A percentile compares a stretch with the other conserved stretches of the same genome.
These are phyloP conservation scores for Stenoptilia bipunctidactyla DNA, from an alignment of 2,888 invertebrate genomes.

Conservation along the genomic window DNA sequence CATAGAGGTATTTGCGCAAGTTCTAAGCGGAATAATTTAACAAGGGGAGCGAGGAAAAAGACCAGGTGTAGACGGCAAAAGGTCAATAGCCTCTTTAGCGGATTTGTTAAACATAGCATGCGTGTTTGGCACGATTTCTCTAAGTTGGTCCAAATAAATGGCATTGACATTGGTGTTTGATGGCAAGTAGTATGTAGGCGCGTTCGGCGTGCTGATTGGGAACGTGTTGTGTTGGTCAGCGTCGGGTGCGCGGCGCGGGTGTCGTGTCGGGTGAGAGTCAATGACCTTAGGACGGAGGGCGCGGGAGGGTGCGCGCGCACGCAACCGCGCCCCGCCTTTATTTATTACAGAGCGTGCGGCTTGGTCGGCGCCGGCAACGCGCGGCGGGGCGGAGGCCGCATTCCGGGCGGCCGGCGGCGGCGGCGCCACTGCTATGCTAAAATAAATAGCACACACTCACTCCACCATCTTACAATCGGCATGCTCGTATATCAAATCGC, in stretches of 20 bases:
- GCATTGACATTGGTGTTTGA: constrained; percentile 54
- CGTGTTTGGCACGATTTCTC: constrained; percentile 6
- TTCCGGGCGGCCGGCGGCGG: constrained; percentile 50
- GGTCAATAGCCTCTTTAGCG: constrained; percentile 31
- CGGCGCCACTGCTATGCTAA: constrained; percentile 33
- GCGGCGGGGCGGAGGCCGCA: constrained; percentile 56
- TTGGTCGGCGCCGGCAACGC: constrained; percentile 36
- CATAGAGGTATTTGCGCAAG: no score
- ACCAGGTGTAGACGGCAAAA: constrained; percentile 29
- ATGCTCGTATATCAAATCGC: constrained; percentile 40
- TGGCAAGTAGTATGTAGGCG: background rate
- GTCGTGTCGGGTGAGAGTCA: constrained; percentile 40
- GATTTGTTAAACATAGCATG: constrained; percentile 8
- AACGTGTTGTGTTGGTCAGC: constrained; percentile 47
- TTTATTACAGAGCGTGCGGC: constrained; percentile 68
- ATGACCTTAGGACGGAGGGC: constrained; percentile 59
- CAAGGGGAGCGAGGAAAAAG: constrained; percentile 16
- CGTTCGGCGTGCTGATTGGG: constrained; percentile 34
- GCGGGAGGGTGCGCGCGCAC: constrained; percentile 69
- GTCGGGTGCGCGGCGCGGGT: constrained; percentile 28
- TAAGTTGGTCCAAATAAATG: constrained; percentile 29
- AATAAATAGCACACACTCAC: constrained; percentile 49
- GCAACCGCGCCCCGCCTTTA: constrained; percentile 69
- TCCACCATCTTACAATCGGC: constrained; percentile 26
- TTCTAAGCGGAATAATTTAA: constrained; percentile 10